Base-by-base conservation (phyloP, 2,113 vertebrate genomes). In the Merops nubicus region DNA sequence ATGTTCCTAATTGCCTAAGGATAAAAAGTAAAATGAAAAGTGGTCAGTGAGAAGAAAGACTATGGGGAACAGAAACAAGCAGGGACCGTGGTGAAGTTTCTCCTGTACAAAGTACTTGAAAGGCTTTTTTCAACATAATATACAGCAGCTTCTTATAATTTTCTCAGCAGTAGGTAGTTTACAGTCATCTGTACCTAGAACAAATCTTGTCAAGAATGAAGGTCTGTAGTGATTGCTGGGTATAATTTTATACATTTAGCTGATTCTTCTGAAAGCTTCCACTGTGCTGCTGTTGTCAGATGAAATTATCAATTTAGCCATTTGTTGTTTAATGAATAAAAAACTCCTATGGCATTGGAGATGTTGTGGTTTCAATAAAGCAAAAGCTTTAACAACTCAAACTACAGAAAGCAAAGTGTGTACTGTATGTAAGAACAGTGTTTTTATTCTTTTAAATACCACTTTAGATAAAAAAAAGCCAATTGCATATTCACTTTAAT, bases 261-360 rank as follows among this genome's bases (percentile, higher is more conserved):
- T 91, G 95, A 97, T 97, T 93, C 92, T 97, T 93, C 95, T 97
- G 95, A 97, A 97, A 97, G 91, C 88, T 93, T 97, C 91, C 81
- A 83, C 89, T 88, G 54, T 87, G 77, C 93, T 96, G 91, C 96
- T 95, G 53, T 95, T 96, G 78, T 96, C 95, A 97, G 91, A 95
- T 85, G 95, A 96, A 96, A 98, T 97, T 97, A 97, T 83, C 94
- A 85, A 95, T 98, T 96, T 97, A 97, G 82, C 76, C 96, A 92
- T 95, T 97, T 98, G 95, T 93, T 95, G 86, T 85, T 94, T 93
- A 93, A 97, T 90, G 94, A 97, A 97, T 97, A 97, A 94, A 95
- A 95, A 97, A 96, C 93, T 91, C 91, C 94, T 95, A 88, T 93
- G 94, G 75, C 72, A 89, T 94, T 95, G 85, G 91, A 92, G 81